These are phyloP conservation scores for Scaptomyza tumidula DNA, from an alignment of 2,888 invertebrate genomes.

Conservation along the genomic window DNA sequence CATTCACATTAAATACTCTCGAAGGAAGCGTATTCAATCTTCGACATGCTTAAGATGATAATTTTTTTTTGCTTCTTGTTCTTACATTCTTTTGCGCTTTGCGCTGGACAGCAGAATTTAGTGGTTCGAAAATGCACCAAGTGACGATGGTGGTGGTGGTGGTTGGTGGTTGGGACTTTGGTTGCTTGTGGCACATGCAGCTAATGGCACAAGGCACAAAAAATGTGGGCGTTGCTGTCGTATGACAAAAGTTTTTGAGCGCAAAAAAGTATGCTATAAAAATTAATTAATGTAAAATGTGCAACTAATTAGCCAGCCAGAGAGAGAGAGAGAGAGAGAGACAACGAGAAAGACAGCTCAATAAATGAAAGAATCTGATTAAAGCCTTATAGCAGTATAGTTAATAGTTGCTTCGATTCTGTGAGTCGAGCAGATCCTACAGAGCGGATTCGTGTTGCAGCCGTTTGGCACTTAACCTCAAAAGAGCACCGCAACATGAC, in stretches of 20 bases:
- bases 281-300: constrained; percentile 81
- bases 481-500: constrained; percentile 54
- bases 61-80: neutral
- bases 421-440: neutral
- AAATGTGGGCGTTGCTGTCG: constrained; percentile 64
- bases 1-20: no score
- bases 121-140: constrained; percentile 56
- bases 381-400: neutral
- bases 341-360: neutral
- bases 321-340: constrained; percentile 20
- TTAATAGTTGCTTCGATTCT: neutral
- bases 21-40: constrained; percentile 1
- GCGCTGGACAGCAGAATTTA: constrained; percentile 41
- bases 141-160: constrained; percentile 9
- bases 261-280: constrained; percentile 67
- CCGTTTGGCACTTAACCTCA: constrained; percentile 70
- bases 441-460: neutral
- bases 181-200: constrained; percentile 67
- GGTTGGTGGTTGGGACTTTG: constrained; percentile 7
- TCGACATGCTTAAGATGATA: neutral
- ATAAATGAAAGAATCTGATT: constrained; percentile 1
- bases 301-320: constrained; percentile 71
- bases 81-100: constrained; percentile 3
- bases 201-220: constrained; percentile 56
- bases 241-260: constrained; percentile 75